phyloP scores from a whole-genome alignment of 1,140 invertebrate species.

The Cotesia vestalis region DNA sequence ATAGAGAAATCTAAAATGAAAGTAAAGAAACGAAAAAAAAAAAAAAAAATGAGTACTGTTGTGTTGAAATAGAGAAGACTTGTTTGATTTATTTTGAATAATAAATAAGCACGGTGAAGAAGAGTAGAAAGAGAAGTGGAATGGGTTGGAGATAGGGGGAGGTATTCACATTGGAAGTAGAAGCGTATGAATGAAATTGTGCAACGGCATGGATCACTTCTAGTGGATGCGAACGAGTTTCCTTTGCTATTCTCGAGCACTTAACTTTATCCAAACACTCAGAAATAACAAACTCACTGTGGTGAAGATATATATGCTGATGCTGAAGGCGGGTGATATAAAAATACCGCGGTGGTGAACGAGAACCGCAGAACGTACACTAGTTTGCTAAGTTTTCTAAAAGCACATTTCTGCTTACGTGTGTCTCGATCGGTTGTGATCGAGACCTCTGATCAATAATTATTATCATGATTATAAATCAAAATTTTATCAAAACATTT shows the following conservation, averaged over 20 bases:
- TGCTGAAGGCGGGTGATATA: slow-evolving; percentile 6
- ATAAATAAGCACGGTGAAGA: not conserved
- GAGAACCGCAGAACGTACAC: not conserved
- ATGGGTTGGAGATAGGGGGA: too few relatives aligned
- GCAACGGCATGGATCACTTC: slow-evolving; percentile 12
- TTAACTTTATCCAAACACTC: slow-evolving; percentile 38
- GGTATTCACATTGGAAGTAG: too few relatives aligned
- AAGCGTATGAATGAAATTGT: slow-evolving; percentile 11
- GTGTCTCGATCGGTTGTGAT: not conserved
- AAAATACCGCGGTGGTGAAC: slow-evolving; percentile 26
- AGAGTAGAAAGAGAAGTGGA: not conserved
- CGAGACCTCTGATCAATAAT: too few relatives aligned
- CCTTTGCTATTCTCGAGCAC: slow-evolving; percentile 26
- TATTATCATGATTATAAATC: too few relatives aligned
- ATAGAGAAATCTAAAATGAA: too few relatives aligned
- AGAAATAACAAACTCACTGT: slow-evolving; percentile 32
- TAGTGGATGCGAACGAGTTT: slow-evolving; percentile 18
- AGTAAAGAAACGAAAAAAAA: too few relatives aligned
- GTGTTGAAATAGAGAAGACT: not conserved
- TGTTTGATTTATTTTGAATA: not conserved
- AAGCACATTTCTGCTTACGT: too few relatives aligned
- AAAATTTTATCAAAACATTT: too few relatives aligned
- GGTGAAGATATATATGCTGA: not conserved
- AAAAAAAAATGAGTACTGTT: too few relatives aligned
- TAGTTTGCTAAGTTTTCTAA: not conserved